Evolutionary conservation across 1,140 invertebrate species (phyloP).

Genomic region (Lanistes nyassanus): DNA sequence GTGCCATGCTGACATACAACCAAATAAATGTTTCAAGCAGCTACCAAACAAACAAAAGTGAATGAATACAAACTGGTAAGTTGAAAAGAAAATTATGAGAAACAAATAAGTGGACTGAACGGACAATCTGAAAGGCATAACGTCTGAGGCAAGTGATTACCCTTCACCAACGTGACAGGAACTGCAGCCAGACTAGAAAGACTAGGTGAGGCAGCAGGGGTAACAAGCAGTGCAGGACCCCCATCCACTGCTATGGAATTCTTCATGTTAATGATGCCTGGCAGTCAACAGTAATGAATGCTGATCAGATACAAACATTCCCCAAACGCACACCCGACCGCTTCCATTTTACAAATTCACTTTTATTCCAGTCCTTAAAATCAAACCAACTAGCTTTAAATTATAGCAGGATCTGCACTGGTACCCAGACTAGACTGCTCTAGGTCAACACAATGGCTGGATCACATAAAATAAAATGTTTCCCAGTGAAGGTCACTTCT

Average conservation of each 20-base stretch:
- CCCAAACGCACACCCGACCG: neutral
- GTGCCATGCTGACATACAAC: neutral
- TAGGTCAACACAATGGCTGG: too few species aligned
- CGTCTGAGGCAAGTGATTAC: constrained; percentile 15
- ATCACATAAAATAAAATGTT: too few species aligned
- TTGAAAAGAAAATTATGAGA: neutral
- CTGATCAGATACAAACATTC: neutral
- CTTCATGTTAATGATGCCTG: constrained; percentile 28
- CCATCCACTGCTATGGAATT: constrained; percentile 16
- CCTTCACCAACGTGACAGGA: constrained; percentile 30
- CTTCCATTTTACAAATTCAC: neutral
- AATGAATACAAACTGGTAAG: neutral
- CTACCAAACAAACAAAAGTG: constrained; percentile 3
- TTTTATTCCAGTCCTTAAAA: neutral
- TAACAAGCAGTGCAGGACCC: constrained; percentile 15
- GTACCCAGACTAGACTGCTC: too few species aligned
- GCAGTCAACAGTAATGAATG: neutral
- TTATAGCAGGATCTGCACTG: too few species aligned
- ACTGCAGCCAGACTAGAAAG: constrained; percentile 15
- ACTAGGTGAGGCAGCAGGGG: constrained; percentile 19
- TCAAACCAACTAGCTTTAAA: too few species aligned
- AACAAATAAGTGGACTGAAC: neutral
- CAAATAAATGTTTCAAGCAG: neutral
- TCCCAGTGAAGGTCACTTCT: too few species aligned
- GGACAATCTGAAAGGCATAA: neutral